A percentile compares a stretch with the other conserved stretches of the same genome.
These are phyloP conservation scores for Armadillidium nasatum DNA, from an alignment of 1,140 invertebrate genomes.

Conservation along the genomic window DNA sequence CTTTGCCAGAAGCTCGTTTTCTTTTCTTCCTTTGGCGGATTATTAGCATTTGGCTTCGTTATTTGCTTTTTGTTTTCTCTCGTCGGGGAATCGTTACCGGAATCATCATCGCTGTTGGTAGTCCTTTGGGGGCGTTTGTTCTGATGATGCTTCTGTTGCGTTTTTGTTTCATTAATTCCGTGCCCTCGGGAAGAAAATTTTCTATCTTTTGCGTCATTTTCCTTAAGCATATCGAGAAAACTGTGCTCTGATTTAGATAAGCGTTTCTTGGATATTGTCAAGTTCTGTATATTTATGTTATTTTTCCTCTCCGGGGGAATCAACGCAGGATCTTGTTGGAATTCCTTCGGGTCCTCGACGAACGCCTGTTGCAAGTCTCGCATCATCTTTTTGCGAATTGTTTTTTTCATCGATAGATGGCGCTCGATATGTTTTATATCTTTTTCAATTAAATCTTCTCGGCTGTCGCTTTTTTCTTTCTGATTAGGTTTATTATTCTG, in stretches of 20 bases:
- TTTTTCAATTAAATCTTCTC: constrained; percentile 51
- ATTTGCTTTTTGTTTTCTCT: constrained; percentile 54
- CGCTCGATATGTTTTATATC: constrained; percentile 71
- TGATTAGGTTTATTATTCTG: constrained; percentile 16
- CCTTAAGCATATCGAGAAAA: constrained; percentile 64
- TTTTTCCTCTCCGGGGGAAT: constrained; percentile 63
- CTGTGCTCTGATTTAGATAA: constrained; percentile 57
- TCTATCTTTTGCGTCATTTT: constrained; percentile 44
- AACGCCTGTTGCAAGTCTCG: constrained; percentile 68
- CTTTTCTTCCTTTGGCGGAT: constrained; percentile 52
- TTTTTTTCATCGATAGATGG: constrained; percentile 81
- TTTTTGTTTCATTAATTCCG: constrained; percentile 28
- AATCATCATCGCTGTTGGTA: constrained; percentile 55
- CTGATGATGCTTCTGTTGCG: constrained; percentile 41
- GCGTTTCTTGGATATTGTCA: constrained; percentile 54
- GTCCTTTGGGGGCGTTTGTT: not conserved
- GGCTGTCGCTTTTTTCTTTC: constrained; percentile 26
- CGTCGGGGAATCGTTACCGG: constrained; percentile 54
- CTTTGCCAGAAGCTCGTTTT: constrained; percentile 67
- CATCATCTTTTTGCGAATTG: constrained; percentile 78
- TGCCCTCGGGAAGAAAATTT: not conserved
- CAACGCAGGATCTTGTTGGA: constrained; percentile 58
- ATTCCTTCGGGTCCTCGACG: constrained; percentile 67
- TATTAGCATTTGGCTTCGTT: constrained; percentile 45
- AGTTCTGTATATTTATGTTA: constrained; percentile 61